Evolutionary conservation across 2,888 invertebrate genomes (phyloP), one percentile per base, ranked within the genome.

Genomic region (Tetragonisca angustula): DNA sequence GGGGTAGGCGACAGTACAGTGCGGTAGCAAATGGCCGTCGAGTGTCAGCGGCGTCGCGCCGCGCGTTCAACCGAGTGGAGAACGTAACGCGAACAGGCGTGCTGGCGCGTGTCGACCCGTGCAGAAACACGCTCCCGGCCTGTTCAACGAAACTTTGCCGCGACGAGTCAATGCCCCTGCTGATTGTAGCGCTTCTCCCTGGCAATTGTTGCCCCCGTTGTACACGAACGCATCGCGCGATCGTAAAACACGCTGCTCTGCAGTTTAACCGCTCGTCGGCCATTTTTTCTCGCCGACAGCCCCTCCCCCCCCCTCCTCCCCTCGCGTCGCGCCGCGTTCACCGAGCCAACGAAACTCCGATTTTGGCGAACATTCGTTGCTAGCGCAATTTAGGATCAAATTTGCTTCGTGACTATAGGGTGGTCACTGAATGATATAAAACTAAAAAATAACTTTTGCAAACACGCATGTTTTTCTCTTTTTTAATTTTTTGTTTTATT

Each of bases 111-210:
- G 21, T 50, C 65, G 65, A 43, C 43, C n/a, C 56, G 56, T 59
- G n/a, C 13, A 15, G 56, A n/a, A 59, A n/a, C 15, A n/a, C n/a
- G 15, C 56, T 59, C 9, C 43, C 15, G 56, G 56, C n/a, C n/a
- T 15, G n/a, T 59, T 59, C 70, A 73, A 68, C 69, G 75, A 81
- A 81, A 79, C 85, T 83, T 69, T 68, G 67, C 61, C 68, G 70
- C 76, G 43, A 62, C 65, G 81, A 79, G 77, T 72, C 77, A 84
- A 84, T 81, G 83, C 69, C 52, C 67, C 50, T 75, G 86, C 81
- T 80, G 86, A 86, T 82, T 62, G 79, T 61, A 73, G 50, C 79
- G 72, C 74, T 86, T 84, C 81, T 78, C 75, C n/a, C 72, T 62
- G 65, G 69, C 78, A 81, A 85, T 81, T 76, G 76, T 69, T 50